Evolutionary conservation across 1,140 invertebrate species (phyloP).

Genomic region (Zaprionus tsacasi): DNA sequence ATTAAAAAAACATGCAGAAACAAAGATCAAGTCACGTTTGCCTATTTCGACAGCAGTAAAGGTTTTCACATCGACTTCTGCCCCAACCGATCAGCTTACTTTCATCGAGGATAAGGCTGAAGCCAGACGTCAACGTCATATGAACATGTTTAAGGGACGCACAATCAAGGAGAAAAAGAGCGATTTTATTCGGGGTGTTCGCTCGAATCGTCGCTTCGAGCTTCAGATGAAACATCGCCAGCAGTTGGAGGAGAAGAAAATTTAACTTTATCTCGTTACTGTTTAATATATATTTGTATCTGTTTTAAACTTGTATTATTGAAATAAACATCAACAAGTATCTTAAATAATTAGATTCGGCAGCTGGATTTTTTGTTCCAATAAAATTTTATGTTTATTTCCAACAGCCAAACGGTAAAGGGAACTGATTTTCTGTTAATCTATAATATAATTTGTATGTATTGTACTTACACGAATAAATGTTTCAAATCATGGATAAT

Average conservation of each 20-base stretch:
- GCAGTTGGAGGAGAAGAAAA: conserved; percentile 46
- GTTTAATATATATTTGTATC: neutral
- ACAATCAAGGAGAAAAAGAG: conserved; percentile 18
- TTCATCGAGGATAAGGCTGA: conserved; percentile 37
- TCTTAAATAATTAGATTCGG: neutral
- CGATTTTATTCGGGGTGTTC: conserved; percentile 86
- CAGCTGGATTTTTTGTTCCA: neutral
- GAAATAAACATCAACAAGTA: neutral
- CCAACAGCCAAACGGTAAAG: neutral
- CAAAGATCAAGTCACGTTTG: conserved; percentile 1
- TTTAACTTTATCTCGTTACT: neutral
- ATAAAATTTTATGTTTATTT: neutral
- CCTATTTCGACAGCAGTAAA: neutral
- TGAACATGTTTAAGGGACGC: conserved; percentile 74
- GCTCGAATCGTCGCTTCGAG: conserved; percentile 88
- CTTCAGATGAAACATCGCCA: conserved; percentile 86
- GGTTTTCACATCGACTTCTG: neutral
- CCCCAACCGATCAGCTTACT: neutral
- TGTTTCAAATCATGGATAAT: neutral
- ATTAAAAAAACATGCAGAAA: neutral
- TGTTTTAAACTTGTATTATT: conserved; percentile 14
- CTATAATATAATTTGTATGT: neutral
- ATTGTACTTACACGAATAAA: neutral
- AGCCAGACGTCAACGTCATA: conserved; percentile 58
- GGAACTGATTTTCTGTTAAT: neutral